Base-by-base conservation (phyloP, 2,888 invertebrate genomes). In the Synanthedon myopaeformis region DNA sequence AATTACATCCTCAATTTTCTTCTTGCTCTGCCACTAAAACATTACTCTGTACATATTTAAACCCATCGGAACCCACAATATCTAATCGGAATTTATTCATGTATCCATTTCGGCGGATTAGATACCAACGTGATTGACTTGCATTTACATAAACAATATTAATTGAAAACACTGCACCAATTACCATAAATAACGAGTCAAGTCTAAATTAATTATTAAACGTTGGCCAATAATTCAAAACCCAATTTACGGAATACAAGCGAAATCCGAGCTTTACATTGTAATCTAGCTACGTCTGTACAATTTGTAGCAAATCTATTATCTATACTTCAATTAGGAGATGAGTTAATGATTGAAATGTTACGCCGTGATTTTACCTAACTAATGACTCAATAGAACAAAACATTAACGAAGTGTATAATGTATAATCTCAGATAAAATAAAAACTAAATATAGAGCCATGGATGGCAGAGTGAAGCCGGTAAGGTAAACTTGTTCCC, bases 171-270 rank as follows among this genome's bases (percentile, higher is more conserved):
- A 14, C 49, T 49, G 19, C 19, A 51, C 28, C 70, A 74, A 76
- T 76, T 73, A 74, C 65, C 75, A 74, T 77, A 72, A 77, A 79
- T 78, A 75, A 70, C 65, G 10, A 3, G 67, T 69, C 70, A 69
- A 66, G 69, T 76, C 74, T 77, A 76, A 79, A 79, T 79, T 77
- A 78, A 80, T 79, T 77, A 78, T 79, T 80, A 77, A 79, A 73
- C 73, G 70, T 74, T 72, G 70, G 67, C 64, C 68, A 61, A 76
- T 79, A 77, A 76, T 69, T 79, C 74, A 75, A 71, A 73, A 66
- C 70, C 70, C 75, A 74, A 74, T 76, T 72, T 72, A 74, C 71
- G 74, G 69, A 70, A 63, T 69, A 68, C 72, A 67, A 65, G 60
- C 65, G 67, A 71, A 69, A 70, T 69, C 65, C 56, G 59, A 60